Conservation (phyloP, 2,113 vertebrate species). For the Panthera uncia region DNA sequence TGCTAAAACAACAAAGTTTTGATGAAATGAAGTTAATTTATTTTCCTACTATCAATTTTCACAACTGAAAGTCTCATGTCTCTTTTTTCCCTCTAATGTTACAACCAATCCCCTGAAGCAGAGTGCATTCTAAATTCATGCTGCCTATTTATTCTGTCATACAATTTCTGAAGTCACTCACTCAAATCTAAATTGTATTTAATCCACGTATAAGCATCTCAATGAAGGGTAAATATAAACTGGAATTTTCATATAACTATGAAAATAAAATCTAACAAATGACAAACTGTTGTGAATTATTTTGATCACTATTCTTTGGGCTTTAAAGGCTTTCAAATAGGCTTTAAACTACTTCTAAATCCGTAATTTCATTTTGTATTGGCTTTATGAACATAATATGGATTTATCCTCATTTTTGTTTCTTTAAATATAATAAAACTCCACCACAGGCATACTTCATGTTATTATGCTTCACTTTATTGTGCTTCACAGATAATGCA, state of each 20-base stretch:
- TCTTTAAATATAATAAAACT: conserved; percentile 27
- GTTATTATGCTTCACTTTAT: not conserved
- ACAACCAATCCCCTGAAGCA: not conserved
- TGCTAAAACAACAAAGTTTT: conserved; percentile 25
- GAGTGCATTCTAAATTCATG: not conserved
- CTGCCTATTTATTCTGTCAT: not conserved
- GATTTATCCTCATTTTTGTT: conserved; percentile 7
- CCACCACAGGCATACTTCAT: not conserved
- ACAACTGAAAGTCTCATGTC: not conserved
- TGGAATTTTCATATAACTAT: conserved; percentile 49
- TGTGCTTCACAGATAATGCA: not conserved
- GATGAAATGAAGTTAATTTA: conserved; percentile 22
- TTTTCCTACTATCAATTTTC: conserved; percentile 27
- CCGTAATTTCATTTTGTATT: conserved; percentile 19
- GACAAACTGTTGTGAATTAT: not conserved
- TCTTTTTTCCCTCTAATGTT: not conserved
- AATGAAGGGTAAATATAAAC: conserved; percentile 25
- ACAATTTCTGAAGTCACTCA: conserved; percentile 15
- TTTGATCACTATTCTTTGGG: not conserved
- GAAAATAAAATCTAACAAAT: conserved; percentile 55
- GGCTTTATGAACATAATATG: conserved; percentile 4
- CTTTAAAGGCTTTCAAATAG: not conserved
- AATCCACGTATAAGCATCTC: not conserved
- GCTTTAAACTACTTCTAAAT: not conserved
- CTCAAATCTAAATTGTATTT: not conserved